phyloP scores from a whole-genome alignment of 2,113 vertebrate species.

The Furnarius figulus region DNA sequence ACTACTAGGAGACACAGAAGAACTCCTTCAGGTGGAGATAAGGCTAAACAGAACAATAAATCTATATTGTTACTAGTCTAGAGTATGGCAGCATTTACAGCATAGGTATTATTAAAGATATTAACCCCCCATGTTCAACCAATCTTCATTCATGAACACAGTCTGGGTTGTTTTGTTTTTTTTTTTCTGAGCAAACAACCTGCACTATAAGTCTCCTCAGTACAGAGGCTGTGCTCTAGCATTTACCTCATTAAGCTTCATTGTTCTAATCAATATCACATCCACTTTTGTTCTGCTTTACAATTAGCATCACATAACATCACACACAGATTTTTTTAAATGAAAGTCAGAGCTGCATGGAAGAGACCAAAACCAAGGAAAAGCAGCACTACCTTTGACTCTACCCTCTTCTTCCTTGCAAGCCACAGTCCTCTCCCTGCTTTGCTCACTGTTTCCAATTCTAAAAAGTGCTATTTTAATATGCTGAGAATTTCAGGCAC shows the following conservation, averaged over 20 bases:
- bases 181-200: background rate
- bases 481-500: slow-evolving; percentile 16
- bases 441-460: background rate
- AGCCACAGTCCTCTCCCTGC: background rate
- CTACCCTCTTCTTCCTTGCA: background rate
- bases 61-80: background rate
- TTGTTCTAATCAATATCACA: background rate
- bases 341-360: background rate
- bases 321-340: background rate
- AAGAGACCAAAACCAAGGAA: background rate
- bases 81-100: background rate
- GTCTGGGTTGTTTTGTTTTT: background rate
- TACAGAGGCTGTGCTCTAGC: background rate
- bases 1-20: background rate
- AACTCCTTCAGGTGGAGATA: background rate
- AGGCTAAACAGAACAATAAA: background rate
- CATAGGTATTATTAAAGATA: background rate
- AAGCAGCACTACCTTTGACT: background rate
- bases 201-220: background rate
- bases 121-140: background rate
- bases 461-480: background rate
- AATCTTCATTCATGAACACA: background rate
- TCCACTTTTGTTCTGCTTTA: background rate
- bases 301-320: background rate
- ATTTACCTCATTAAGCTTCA: background rate